Evolutionary conservation across 2,888 invertebrate species (phyloP).

Genomic region (Blera fallax): DNA sequence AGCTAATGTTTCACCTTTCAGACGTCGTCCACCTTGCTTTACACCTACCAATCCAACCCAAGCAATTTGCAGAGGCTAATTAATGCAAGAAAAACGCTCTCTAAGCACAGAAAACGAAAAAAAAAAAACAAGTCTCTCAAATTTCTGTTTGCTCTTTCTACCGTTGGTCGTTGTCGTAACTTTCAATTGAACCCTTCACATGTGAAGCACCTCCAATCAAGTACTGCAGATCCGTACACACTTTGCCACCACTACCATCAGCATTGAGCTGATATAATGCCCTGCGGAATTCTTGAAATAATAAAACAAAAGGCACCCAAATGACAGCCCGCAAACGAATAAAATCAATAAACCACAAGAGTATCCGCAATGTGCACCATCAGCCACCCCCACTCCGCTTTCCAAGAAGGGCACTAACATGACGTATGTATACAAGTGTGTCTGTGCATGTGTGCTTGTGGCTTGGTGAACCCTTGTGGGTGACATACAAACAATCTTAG

Average conservation of each 20-base stretch:
- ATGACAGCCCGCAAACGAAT: slow-evolving; percentile 68
- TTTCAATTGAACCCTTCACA: slow-evolving; percentile 68
- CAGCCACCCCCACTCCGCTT: neutral
- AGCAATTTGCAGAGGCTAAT: slow-evolving; percentile 39
- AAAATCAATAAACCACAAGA: slow-evolving; percentile 70
- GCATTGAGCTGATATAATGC: slow-evolving; percentile 39
- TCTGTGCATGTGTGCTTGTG: neutral
- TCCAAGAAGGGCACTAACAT: slow-evolving; percentile 4
- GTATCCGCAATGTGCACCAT: slow-evolving; percentile 68
- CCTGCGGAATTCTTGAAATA: slow-evolving; percentile 56
- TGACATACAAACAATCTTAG: slow-evolving; percentile 69
- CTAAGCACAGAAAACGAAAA: slow-evolving; percentile 6
- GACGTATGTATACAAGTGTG: neutral
- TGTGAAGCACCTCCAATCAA: slow-evolving; percentile 63
- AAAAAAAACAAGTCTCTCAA: neutral
- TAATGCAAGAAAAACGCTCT: slow-evolving; percentile 59
- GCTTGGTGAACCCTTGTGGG: slow-evolving; percentile 59
- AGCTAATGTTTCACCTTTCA: slow-evolving; percentile 46
- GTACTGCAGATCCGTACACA: slow-evolving; percentile 48
- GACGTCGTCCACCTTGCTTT: slow-evolving; percentile 17
- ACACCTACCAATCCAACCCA: slow-evolving; percentile 23
- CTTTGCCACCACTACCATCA: slow-evolving; percentile 6
- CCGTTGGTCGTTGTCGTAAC: slow-evolving; percentile 37
- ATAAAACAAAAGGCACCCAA: slow-evolving; percentile 71
- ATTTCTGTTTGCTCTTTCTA: slow-evolving; percentile 21